Conservation (phyloP, 2,113 vertebrate genomes). For the Anhinga rufa region DNA sequence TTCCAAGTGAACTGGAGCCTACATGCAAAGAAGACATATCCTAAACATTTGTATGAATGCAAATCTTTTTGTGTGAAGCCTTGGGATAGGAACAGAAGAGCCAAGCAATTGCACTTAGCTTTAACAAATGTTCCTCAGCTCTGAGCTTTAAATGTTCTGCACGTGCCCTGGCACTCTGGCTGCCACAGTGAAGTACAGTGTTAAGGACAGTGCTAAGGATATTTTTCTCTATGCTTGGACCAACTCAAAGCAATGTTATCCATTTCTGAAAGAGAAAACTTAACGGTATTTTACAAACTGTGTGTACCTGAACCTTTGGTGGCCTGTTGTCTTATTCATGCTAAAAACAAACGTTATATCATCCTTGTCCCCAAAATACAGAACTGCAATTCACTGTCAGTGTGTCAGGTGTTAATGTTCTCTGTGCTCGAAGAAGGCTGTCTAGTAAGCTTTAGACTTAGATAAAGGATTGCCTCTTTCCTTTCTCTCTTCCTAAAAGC, state of each 20-base stretch:
- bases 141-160: not conserved
- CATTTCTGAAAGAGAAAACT: not conserved
- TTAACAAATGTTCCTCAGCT: not conserved
- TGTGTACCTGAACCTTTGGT: not conserved
- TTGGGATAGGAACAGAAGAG: not conserved
- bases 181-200: not conserved
- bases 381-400: not conserved
- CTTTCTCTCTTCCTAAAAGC: not conserved
- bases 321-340: not conserved
- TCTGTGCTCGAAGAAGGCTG: not conserved
- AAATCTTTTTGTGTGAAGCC: not conserved
- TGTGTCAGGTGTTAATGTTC: not conserved
- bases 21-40: not conserved
- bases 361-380: not conserved
- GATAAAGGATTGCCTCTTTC: not conserved
- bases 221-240: not conserved
- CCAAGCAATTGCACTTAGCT: not conserved
- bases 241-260: not conserved
- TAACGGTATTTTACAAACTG: not conserved
- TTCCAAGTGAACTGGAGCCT: not conserved
- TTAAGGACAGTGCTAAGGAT: not conserved
- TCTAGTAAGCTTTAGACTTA: not conserved
- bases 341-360: not conserved
- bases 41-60: not conserved
- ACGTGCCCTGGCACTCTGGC: not conserved